A percentile compares a stretch with the other conserved stretches of the same genome.
Evolutionary conservation across 2,888 invertebrate species (phyloP).

Genomic region (Hyposoter didymator): DNA sequence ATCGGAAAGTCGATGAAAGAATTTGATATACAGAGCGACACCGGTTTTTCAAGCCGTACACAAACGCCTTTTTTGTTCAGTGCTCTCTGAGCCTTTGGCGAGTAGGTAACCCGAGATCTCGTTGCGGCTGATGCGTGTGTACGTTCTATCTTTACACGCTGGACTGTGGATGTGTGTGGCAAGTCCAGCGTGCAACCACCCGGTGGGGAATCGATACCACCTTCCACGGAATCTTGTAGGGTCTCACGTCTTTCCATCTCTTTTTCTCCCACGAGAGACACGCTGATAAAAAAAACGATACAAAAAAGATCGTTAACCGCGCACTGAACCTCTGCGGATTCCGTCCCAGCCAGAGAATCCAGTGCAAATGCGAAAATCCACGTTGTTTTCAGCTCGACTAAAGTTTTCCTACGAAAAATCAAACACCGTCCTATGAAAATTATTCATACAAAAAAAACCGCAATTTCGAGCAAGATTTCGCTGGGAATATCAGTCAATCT

Average conservation of each 20-base stretch:
- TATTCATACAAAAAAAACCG: neutral
- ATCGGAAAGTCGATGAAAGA: conserved; percentile 30
- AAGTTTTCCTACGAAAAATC: too few relatives aligned
- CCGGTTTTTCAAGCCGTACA: conserved; percentile 54
- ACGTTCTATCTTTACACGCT: neutral
- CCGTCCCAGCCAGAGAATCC: neutral
- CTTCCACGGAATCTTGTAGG: conserved; percentile 78
- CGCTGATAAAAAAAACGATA: neutral
- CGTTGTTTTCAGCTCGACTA: neutral
- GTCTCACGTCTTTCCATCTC: conserved; percentile 72
- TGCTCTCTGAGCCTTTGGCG: conserved; percentile 40
- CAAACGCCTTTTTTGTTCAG: conserved; percentile 50
- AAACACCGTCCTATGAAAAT: neutral
- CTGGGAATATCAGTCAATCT: too few relatives aligned
- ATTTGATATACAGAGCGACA: conserved; percentile 18
- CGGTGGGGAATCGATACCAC: conserved; percentile 80
- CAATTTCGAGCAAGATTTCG: too few relatives aligned
- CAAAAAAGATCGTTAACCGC: conserved; percentile 67
- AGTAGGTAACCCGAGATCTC: conserved; percentile 78
- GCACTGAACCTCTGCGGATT: conserved; percentile 9
- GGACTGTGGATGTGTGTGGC: conserved; percentile 61
- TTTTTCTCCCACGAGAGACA: conserved; percentile 4
- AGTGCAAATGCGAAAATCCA: neutral
- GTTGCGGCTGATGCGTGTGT: conserved; percentile 20
- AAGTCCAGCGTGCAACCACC: conserved; percentile 76